A percentile compares a stretch with the other conserved stretches of the same genome.
phyloP scores from a whole-genome alignment of 2,797 vertebrate species.

The Parauchenoglanis punctatus region DNA sequence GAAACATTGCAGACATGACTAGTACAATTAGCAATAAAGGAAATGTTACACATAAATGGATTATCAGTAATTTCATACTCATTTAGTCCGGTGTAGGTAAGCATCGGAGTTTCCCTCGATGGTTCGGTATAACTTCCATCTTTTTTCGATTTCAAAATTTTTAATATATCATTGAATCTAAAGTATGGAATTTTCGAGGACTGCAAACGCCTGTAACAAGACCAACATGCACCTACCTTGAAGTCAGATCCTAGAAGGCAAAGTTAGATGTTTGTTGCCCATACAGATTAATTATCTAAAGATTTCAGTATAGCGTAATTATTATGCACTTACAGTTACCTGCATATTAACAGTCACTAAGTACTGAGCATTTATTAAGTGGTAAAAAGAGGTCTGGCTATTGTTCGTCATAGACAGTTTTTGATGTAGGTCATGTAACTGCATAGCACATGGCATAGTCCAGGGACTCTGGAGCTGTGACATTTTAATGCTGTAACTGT shows the following conservation, averaged over 20 bases:
- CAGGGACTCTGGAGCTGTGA: too few species aligned
- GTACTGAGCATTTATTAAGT: background rate
- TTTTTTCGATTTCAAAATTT: background rate
- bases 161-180: background rate
- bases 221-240: background rate
- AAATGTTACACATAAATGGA: constrained; percentile 5
- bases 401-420: background rate
- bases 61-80: background rate
- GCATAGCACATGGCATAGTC: background rate
- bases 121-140: background rate
- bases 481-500: too few species aligned
- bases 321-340: background rate
- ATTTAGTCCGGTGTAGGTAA: background rate
- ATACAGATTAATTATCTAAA: background rate
- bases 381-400: background rate
- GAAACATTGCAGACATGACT: background rate
- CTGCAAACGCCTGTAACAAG: background rate
- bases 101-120: constrained; percentile 13
- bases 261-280: background rate
- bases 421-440: background rate
- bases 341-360: background rate
- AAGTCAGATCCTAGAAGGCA: background rate
- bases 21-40: background rate
- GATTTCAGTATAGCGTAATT: background rate
- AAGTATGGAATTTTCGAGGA: background rate